phyloP scores from a whole-genome alignment of 1,140 invertebrate genomes.

The Hyposmocoma kahamanoa region DNA sequence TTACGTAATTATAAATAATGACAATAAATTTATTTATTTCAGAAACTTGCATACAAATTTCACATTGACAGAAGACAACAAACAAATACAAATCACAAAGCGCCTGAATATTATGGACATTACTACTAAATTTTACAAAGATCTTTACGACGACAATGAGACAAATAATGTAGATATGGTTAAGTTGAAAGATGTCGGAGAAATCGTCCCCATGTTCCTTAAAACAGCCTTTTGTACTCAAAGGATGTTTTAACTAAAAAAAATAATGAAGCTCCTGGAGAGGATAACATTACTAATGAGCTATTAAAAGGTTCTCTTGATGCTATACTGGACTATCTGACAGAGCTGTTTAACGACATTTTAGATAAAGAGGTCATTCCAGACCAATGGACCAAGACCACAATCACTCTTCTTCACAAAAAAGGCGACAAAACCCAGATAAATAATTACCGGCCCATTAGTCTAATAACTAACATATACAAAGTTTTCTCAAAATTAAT shows the following conservation, averaged over 20 bases:
- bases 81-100: too few relatives aligned
- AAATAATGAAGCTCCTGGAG: constrained; percentile 5
- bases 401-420: constrained; percentile 7
- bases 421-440: constrained; percentile 7
- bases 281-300: constrained; percentile 4
- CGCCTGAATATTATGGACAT: not conserved
- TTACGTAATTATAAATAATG: too few relatives aligned
- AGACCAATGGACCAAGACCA: not conserved
- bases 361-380: not conserved
- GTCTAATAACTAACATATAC: constrained; percentile 4
- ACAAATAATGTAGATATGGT: too few relatives aligned
- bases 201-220: not conserved
- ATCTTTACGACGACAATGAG: not conserved
- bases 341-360: constrained; percentile 2
- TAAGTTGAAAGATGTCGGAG: not conserved
- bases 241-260: not conserved
- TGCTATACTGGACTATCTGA: not conserved
- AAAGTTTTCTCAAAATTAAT: constrained; percentile 7
- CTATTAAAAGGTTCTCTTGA: not conserved
- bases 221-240: not conserved
- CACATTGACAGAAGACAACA: too few relatives aligned
- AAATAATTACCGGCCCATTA: constrained; percentile 7
- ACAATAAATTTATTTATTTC: too few relatives aligned
- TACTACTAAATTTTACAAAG: not conserved
- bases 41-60: too few relatives aligned